Evolutionary conservation across 1,140 invertebrate species (phyloP).

Genomic region (Neotoxoptera formosana): DNA sequence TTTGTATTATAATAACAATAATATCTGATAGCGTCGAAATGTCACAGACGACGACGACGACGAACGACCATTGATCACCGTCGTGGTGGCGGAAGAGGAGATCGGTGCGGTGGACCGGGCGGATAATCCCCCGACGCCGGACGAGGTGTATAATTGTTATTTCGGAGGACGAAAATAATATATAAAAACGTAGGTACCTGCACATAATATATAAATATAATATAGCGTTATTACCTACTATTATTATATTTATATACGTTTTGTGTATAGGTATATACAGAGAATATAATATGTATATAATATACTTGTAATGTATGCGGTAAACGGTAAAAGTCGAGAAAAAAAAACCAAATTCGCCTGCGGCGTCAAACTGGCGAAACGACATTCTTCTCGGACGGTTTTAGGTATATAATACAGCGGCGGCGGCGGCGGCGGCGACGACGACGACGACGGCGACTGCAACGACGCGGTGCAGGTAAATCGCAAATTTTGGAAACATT

Average conservation of each 20-base stretch:
- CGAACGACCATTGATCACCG: constrained; percentile 29
- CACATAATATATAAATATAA: background rate
- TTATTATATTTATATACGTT: too few species aligned
- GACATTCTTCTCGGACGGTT: background rate
- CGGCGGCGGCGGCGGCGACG: background rate
- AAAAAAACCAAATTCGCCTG: background rate
- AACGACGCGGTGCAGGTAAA: background rate
- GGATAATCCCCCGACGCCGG: background rate
- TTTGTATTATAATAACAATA: background rate
- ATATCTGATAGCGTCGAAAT: constrained; percentile 46
- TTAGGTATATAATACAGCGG: background rate
- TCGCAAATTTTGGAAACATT: background rate
- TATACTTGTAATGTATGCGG: background rate
- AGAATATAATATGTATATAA: too few species aligned
- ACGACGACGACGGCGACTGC: background rate
- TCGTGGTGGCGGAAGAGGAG: background rate
- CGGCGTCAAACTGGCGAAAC: background rate
- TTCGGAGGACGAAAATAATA: background rate
- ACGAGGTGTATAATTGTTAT: background rate
- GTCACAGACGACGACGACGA: background rate
- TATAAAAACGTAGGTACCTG: background rate
- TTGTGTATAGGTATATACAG: too few species aligned
- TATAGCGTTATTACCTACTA: too few species aligned
- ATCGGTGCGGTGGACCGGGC: background rate
- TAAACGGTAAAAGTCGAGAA: constrained; percentile 28